Percentiles rank a stretch among this genome's conserved stretches.
Evolutionary conservation across 2,888 invertebrate species (phyloP).

Genomic region (Plagodis dolabraria): DNA sequence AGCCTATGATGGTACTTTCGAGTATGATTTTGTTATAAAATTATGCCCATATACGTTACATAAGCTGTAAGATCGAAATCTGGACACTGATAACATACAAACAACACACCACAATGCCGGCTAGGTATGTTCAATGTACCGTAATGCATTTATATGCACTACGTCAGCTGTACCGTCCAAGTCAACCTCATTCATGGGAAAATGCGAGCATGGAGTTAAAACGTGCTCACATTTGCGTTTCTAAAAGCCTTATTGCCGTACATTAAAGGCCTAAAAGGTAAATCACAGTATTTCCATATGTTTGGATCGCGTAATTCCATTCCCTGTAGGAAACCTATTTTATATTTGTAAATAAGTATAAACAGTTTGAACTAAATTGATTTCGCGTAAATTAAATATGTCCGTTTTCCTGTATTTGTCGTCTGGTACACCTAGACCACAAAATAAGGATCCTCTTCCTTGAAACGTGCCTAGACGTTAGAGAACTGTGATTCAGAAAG

Average conservation of each 20-base stretch:
- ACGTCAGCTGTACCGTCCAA: conserved; percentile 23
- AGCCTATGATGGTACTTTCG: too few species aligned
- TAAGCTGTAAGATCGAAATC: too few species aligned
- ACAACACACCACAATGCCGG: not conserved
- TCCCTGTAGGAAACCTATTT: conserved; percentile 20
- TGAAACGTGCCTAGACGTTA: too few species aligned
- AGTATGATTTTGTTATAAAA: too few species aligned
- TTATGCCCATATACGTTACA: too few species aligned
- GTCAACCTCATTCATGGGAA: conserved; percentile 31
- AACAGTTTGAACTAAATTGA: conserved; percentile 7
- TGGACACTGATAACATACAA: too few species aligned
- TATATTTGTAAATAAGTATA: conserved; percentile 8
- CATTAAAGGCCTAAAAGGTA: conserved; percentile 1
- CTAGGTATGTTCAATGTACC: conserved; percentile 7
- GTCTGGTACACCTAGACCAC: too few species aligned
- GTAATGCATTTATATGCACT: conserved; percentile 34
- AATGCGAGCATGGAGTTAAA: conserved; percentile 17
- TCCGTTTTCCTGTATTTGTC: not conserved
- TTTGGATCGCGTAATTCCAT: not conserved
- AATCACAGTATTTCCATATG: not conserved
- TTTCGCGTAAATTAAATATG: conserved; percentile 3
- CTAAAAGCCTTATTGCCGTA: conserved; percentile 8
- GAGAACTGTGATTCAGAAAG: too few species aligned
- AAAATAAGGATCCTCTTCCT: too few species aligned
- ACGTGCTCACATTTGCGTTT: conserved; percentile 4